Conservation (phyloP, 2,113 vertebrate genomes). For the Dicaeum eximium region DNA sequence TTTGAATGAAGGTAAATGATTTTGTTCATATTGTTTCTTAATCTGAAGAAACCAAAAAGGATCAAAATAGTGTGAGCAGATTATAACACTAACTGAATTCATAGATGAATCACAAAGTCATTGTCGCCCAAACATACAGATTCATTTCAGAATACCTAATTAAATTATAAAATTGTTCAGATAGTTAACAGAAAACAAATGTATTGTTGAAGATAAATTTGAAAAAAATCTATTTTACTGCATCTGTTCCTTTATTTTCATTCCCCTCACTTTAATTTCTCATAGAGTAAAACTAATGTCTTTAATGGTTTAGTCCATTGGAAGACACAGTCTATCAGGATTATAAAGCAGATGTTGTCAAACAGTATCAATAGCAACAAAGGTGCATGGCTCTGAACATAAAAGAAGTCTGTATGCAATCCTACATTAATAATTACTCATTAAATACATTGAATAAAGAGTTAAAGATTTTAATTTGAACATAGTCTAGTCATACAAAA, state of each 20-base stretch:
- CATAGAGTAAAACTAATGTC: neutral
- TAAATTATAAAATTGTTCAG: neutral
- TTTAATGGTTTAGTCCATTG: neutral
- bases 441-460: neutral
- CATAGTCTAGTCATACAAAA: neutral
- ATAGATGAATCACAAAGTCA: neutral
- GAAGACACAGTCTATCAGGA: neutral
- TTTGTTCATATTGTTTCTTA: neutral
- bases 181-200: neutral
- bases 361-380: neutral
- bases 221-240: neutral
- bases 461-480: neutral
- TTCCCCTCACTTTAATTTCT: neutral
- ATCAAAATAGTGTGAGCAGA: neutral
- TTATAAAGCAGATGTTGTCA: neutral
- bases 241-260: neutral
- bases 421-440: neutral
- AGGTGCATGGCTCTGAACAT: neutral
- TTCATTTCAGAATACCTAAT: neutral
- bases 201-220: neutral
- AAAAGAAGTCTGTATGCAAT: neutral
- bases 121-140: neutral
- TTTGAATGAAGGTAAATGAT: neutral
- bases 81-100: neutral
- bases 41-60: neutral